These are phyloP conservation scores for Ornithoptera alexandrae DNA, from an alignment of 2,888 invertebrate species.

Conservation along the genomic window DNA sequence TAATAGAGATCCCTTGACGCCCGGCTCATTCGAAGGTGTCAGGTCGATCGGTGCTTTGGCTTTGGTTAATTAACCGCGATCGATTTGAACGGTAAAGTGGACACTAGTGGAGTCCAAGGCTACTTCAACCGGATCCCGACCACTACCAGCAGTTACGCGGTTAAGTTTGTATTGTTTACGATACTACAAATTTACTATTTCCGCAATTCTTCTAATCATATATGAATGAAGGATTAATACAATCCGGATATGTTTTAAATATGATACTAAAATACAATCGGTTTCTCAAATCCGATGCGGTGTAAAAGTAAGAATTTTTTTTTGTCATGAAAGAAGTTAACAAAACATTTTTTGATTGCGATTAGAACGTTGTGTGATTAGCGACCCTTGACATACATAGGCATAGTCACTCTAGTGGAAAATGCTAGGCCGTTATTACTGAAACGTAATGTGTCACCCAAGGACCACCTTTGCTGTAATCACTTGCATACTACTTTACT, in stretches of 20 bases:
- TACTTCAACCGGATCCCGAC: slow-evolving; percentile 74
- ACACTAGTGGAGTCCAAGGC: slow-evolving; percentile 73
- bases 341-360: slow-evolving; percentile 61
- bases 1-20: slow-evolving; percentile 10
- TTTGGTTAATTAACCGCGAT: slow-evolving; percentile 65
- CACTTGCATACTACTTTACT: slow-evolving; percentile 32
- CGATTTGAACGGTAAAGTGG: slow-evolving; percentile 77
- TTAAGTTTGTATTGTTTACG: slow-evolving; percentile 49
- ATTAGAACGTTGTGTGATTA: slow-evolving; percentile 71
- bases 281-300: neutral
- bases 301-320: neutral
- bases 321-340: neutral
- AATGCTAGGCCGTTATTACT: slow-evolving; percentile 56
- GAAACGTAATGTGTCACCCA: slow-evolving; percentile 9
- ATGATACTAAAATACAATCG: neutral
- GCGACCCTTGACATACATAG: slow-evolving; percentile 76
- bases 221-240: neutral
- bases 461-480: slow-evolving; percentile 43
- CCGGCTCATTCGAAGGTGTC: slow-evolving; percentile 44
- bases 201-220: slow-evolving; percentile 35
- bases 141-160: slow-evolving; percentile 73
- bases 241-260: neutral
- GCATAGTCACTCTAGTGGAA: slow-evolving; percentile 68
- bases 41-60: slow-evolving; percentile 46
- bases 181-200: slow-evolving; percentile 4